These are phyloP conservation scores for Lingula anatina DNA, from an alignment of 2,888 invertebrate species.

Conservation along the genomic window DNA sequence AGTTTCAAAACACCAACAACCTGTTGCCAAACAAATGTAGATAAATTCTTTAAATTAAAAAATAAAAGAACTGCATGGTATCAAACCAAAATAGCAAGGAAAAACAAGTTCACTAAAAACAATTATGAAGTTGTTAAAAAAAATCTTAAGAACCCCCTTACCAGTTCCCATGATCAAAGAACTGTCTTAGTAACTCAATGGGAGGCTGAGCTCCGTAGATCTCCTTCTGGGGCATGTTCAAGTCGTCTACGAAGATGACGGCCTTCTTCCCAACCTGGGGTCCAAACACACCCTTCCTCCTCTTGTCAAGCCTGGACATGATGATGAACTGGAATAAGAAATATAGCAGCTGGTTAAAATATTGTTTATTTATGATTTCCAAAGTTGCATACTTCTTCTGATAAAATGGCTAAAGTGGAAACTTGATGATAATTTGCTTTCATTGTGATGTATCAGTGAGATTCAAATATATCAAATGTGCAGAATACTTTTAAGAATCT, in stretches of 20 bases:
- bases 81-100: background rate
- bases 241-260: slow-evolving; percentile 80
- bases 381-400: too few species aligned
- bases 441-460: too few species aligned
- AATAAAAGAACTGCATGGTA: background rate
- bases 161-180: slow-evolving; percentile 81
- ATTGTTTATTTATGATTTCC: too few species aligned
- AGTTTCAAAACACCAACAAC: background rate
- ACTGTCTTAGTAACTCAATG: slow-evolving; percentile 75
- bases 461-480: too few species aligned
- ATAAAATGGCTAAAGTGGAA: too few species aligned
- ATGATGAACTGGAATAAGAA: slow-evolving; percentile 50
- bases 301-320: slow-evolving; percentile 54
- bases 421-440: too few species aligned
- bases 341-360: too few species aligned
- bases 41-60: background rate
- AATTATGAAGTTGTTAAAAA: too few species aligned
- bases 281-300: slow-evolving; percentile 68
- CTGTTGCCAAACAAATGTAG: background rate
- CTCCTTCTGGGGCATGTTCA: slow-evolving; percentile 83
- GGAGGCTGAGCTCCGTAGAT: slow-evolving; percentile 80
- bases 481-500: too few species aligned
- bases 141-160: too few species aligned
- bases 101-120: slow-evolving; percentile 7
- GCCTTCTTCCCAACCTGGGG: slow-evolving; percentile 72